Percentiles rank a stretch among this genome's conserved stretches.
Conservation (phyloP, 2,113 vertebrate species). For the Sander vitreus region DNA sequence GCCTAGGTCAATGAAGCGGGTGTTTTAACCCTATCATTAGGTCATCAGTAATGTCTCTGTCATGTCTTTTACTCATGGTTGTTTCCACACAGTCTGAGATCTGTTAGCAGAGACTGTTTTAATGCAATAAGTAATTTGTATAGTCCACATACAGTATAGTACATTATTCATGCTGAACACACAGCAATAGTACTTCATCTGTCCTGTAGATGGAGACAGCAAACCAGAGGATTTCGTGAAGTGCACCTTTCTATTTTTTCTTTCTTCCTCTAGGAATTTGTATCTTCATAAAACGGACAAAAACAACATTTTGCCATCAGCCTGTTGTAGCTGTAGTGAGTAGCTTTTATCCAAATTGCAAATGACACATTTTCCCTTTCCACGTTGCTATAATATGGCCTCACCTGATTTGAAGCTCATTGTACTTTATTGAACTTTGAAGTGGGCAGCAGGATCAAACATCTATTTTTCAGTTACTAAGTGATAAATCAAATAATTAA, state of each 20-base stretch:
- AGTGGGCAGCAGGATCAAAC: neutral
- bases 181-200: slow-evolving; percentile 30
- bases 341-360: neutral
- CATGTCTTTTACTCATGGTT: neutral
- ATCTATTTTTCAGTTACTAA: too few species aligned
- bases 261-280: neutral
- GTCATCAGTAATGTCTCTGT: neutral
- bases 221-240: slow-evolving; percentile 20
- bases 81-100: neutral
- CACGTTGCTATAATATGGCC: too few species aligned
- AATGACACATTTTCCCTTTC: neutral
- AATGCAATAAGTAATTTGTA: too few species aligned
- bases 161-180: neutral
- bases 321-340: neutral
- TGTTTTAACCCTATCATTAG: neutral
- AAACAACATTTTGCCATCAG: neutral
- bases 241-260: neutral
- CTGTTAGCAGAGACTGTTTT: too few species aligned
- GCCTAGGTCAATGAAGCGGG: neutral
- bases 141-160: neutral
- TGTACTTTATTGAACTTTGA: neutral
- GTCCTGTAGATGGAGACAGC: slow-evolving; percentile 69
- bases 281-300: neutral
- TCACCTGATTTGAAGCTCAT: neutral
- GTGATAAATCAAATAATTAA: too few species aligned